Percentiles rank a stretch among this genome's conserved stretches.
Evolutionary conservation across 2,113 vertebrate genomes (phyloP).

Genomic region (Misgurnus mizolepis): DNA sequence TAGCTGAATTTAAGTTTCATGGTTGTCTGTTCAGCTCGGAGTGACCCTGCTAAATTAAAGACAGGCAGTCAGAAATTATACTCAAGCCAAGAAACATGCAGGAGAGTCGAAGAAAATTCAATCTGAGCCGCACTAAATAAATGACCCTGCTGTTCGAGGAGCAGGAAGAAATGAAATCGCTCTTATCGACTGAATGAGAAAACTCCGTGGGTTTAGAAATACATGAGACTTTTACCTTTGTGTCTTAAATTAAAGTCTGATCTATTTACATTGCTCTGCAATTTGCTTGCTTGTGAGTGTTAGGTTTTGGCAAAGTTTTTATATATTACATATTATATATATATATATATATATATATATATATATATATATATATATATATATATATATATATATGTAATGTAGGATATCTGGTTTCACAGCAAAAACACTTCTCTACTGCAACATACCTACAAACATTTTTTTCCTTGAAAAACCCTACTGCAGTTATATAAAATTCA

Average conservation of each 20-base stretch:
- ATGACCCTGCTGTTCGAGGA: constrained; percentile 31
- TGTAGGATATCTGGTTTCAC: too few species aligned
- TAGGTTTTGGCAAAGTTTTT: too few species aligned
- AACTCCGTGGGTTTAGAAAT: background rate
- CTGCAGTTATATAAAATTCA: too few species aligned
- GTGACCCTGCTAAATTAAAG: constrained; percentile 45
- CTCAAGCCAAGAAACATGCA: constrained; percentile 42
- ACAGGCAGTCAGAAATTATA: constrained; percentile 49
- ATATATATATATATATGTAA: too few species aligned
- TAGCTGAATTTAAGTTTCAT: constrained; percentile 68
- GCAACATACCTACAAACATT: too few species aligned
- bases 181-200: background rate
- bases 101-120: constrained; percentile 45
- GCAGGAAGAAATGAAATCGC: constrained; percentile 6
- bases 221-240: background rate
- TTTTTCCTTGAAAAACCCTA: too few species aligned
- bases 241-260: background rate
- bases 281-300: too few species aligned
- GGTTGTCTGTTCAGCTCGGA: constrained; percentile 62
- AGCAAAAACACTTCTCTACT: too few species aligned
- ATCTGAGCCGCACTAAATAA: constrained; percentile 35
- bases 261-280: too few species aligned
- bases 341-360: too few species aligned
- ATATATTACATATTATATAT: too few species aligned
- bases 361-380: too few species aligned